phyloP scores from a whole-genome alignment of 2,113 vertebrate genomes.

The Bubo scandiacus region DNA sequence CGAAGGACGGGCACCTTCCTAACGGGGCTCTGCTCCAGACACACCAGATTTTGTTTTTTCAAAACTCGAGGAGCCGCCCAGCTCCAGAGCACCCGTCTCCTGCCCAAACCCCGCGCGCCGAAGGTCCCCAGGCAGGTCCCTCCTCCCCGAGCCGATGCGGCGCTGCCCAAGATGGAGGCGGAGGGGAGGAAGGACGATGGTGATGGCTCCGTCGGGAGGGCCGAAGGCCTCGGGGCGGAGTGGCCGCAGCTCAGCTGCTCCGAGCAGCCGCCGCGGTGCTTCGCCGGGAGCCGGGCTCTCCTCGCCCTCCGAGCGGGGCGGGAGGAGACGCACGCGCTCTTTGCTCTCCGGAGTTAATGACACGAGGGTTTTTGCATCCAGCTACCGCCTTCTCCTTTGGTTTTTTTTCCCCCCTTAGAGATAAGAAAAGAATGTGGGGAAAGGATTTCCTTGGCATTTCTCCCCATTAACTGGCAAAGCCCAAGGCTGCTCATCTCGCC shows the following conservation, averaged over 20 bases:
- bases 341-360: not conserved
- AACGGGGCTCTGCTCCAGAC: not conserved
- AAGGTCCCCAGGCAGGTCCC: not conserved
- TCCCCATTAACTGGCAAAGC: not conserved
- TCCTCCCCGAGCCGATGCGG: not conserved
- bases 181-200: not conserved
- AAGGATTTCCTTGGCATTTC: not conserved
- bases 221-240: not conserved
- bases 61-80: not conserved
- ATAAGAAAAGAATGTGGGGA: not conserved
- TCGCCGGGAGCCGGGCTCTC: not conserved
- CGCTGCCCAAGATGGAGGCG: not conserved
- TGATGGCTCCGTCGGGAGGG: not conserved
- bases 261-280: not conserved
- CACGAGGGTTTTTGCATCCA: not conserved
- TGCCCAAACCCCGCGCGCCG: fast-evolving
- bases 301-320: not conserved
- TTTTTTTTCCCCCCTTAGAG: not conserved
- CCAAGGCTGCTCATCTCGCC: not conserved
- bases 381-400: too few relatives aligned
- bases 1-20: too few relatives aligned
- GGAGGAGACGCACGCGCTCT: not conserved
- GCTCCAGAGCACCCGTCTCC: not conserved
- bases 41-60: not conserved
- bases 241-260: not conserved